phyloP scores from a whole-genome alignment of 2,888 invertebrate species.

The Tachina fera region DNA sequence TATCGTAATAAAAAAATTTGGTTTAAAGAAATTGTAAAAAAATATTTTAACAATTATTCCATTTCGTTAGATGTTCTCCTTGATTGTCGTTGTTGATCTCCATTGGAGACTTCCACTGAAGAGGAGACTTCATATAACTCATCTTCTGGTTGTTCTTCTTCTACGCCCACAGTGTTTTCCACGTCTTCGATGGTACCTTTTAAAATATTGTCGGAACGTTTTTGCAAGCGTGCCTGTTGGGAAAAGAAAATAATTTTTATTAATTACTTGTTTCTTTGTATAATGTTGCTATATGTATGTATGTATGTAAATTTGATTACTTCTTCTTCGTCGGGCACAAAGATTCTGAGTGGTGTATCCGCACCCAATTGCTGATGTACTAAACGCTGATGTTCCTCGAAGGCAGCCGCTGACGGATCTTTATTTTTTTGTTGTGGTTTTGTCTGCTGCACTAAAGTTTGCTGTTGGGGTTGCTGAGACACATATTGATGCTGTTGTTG shows the following conservation, averaged over 20 bases:
- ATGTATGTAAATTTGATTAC: constrained; percentile 67
- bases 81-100: constrained; percentile 68
- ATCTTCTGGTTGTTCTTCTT: constrained; percentile 70
- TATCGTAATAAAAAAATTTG: constrained; percentile 64
- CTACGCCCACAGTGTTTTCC: constrained; percentile 59
- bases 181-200: constrained; percentile 76
- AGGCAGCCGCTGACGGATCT: constrained; percentile 76
- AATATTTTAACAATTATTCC: constrained; percentile 25
- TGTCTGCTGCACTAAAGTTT: constrained; percentile 52
- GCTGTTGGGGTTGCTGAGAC: constrained; percentile 69
- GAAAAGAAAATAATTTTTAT: constrained; percentile 27
- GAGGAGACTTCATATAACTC: constrained; percentile 78
- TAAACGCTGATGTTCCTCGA: constrained; percentile 80
- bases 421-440: constrained; percentile 57
- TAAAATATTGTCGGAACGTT: constrained; percentile 78
- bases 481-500: constrained; percentile 70
- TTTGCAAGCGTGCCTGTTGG: constrained; percentile 78
- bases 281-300: no score
- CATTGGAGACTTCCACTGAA: constrained; percentile 79
- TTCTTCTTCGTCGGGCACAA: constrained; percentile 83
- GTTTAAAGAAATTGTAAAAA: constrained; percentile 40
- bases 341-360: constrained; percentile 83
- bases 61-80: constrained; percentile 37
- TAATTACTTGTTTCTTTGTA: background rate
- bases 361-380: constrained; percentile 79